Base-by-base conservation (phyloP, 1,140 invertebrate genomes). In the Cherax quadricarinatus region DNA sequence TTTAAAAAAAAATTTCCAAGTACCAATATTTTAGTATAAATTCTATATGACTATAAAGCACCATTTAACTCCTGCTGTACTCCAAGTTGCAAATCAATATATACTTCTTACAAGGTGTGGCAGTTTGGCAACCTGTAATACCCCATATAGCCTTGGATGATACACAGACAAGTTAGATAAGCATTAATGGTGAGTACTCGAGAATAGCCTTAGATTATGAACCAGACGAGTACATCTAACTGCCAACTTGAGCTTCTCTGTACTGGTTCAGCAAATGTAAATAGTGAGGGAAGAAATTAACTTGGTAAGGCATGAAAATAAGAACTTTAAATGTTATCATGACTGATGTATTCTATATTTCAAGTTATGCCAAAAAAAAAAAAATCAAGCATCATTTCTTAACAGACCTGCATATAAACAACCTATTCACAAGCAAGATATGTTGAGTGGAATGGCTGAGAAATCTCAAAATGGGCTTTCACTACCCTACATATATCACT, bases 391-490 rank as follows among this genome's bases (percentile, higher is more conserved):
- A 86, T 24, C 70, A 70, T 87, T 80, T 88, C 86, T 88, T 88
- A 51, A 70, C 78, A 62, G 73, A 84, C 79, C 78, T 84, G 73
- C 66, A 92, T 60, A 88, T 78, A 88, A 88, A 92, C 91, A 92
- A 92, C 91, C 91, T 92, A 88, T 88, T 10, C 14, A 80, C 86
- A 88, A 83, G 86, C 91, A 88, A 88, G 91, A 92, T 92, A 92
- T 92, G 91, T 92, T 88, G 86, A 83, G 86, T 92, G 91, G 91
- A 92, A 92, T 92, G 91, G 91, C 86, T 92, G 91, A 88, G 91
- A 92, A 92, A 84, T 85, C 81, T 92, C 66, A 88, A 84, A 92
- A 88, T 86, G 90, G 90, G 90, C 90, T 91, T 86, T 57, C 83
- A 91, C 90, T 91, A 91, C 90, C 90, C 84, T 91, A 91, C n/a